phyloP scores from a whole-genome alignment of 2,888 invertebrate genomes.

The Brenthis ino region DNA sequence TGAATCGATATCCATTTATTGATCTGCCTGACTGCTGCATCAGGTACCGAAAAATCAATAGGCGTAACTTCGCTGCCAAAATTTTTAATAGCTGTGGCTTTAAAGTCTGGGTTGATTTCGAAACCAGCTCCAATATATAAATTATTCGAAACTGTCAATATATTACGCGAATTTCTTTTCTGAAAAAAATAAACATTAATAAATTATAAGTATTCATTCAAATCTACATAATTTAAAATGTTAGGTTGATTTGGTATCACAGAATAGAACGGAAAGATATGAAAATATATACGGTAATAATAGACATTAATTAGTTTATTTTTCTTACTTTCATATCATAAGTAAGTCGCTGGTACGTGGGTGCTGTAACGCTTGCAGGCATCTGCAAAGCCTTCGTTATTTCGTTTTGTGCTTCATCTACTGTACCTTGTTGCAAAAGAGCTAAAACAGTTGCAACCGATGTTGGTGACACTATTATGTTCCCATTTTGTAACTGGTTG shows the following conservation, averaged over 20 bases:
- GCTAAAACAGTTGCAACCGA: slow-evolving; percentile 70
- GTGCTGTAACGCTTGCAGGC: slow-evolving; percentile 50
- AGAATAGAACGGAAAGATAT: too few species aligned
- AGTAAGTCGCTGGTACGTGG: slow-evolving; percentile 50
- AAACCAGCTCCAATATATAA: slow-evolving; percentile 64
- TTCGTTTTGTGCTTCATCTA: slow-evolving; percentile 58
- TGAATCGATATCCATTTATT: slow-evolving; percentile 88
- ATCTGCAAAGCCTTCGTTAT: slow-evolving; percentile 59
- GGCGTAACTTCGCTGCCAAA: slow-evolving; percentile 82
- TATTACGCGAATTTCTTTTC: slow-evolving; percentile 61
- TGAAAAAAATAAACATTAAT: slow-evolving; percentile 46
- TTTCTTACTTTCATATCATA: slow-evolving; percentile 54
- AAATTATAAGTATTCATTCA: neutral
- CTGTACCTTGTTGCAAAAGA: slow-evolving; percentile 73
- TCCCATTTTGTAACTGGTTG: slow-evolving; percentile 48
- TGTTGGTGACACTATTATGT: slow-evolving; percentile 73
- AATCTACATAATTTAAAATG: neutral
- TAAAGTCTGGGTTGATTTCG: slow-evolving; percentile 56
- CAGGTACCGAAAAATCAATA: slow-evolving; percentile 77
- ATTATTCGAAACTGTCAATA: slow-evolving; percentile 63
- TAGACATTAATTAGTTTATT: neutral
- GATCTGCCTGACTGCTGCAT: slow-evolving; percentile 78
- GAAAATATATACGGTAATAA: too few species aligned
- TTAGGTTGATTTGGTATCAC: neutral
- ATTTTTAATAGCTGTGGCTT: slow-evolving; percentile 57